These are phyloP conservation scores for Hypothenemus hampei DNA, from an alignment of 1,140 invertebrate species.

Conservation along the genomic window DNA sequence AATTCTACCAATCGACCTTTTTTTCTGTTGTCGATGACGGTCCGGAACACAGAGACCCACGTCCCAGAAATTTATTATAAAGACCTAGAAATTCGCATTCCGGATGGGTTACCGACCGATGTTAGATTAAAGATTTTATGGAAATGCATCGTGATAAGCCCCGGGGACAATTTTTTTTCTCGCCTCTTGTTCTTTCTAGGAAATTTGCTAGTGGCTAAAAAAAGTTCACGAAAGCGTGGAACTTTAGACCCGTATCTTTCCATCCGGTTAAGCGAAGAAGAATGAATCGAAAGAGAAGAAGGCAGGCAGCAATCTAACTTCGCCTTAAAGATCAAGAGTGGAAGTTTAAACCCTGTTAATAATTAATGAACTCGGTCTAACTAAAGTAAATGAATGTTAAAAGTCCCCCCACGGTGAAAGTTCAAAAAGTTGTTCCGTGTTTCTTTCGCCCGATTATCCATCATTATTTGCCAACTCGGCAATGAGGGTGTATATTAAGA, in stretches of 20 bases:
- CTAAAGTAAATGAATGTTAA: conserved; percentile 26
- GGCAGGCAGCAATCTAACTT: conserved; percentile 20
- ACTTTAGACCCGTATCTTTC: conserved; percentile 10
- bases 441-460: conserved; percentile 10
- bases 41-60: not conserved
- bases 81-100: not conserved
- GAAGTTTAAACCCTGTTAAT: conserved; percentile 26
- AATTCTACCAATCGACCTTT: not conserved
- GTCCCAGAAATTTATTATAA: not conserved
- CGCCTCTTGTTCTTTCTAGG: too few species aligned
- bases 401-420: conserved; percentile 24
- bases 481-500: too few species aligned
- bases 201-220: too few species aligned
- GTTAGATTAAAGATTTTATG: not conserved
- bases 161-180: too few species aligned
- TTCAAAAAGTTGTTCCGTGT: conserved; percentile 17
- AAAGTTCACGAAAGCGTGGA: not conserved
- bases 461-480: too few species aligned
- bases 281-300: not conserved
- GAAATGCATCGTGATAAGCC: not conserved
- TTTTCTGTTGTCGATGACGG: not conserved
- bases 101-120: not conserved
- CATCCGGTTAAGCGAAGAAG: not conserved
- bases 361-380: conserved; percentile 23
- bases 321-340: conserved; percentile 21